Percentiles rank a stretch among this genome's conserved stretches.
Conservation (phyloP, 1,140 invertebrate genomes). For the Euura lappo region DNA sequence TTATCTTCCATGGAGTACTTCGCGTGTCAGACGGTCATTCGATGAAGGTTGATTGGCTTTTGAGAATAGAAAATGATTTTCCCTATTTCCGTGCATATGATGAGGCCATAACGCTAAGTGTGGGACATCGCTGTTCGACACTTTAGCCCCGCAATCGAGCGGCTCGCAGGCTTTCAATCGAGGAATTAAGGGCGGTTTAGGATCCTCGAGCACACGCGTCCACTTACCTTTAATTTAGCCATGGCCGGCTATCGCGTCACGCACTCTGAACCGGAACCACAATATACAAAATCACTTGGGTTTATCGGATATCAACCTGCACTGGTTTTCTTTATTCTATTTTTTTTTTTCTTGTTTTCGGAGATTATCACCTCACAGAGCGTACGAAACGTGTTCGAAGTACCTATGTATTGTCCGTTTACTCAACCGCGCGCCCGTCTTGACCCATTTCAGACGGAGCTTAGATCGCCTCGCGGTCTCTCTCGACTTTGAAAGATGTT, state of each 20-base stretch:
- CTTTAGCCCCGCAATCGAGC: not conserved
- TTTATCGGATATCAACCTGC: not conserved
- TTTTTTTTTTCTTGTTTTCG: not conserved
- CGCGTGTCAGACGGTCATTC: not conserved
- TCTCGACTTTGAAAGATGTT: slow-evolving; percentile 11
- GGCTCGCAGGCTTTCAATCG: too few relatives aligned
- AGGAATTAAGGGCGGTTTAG: not conserved
- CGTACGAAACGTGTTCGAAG: not conserved
- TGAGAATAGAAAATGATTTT: not conserved
- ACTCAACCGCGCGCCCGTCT: not conserved
- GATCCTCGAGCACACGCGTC: slow-evolving; percentile 4
- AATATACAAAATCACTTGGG: not conserved
- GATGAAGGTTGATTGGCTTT: not conserved
- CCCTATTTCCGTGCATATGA: not conserved
- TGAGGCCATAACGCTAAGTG: too few relatives aligned
- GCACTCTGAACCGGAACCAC: slow-evolving; percentile 32
- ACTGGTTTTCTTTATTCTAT: not conserved
- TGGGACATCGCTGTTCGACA: not conserved
- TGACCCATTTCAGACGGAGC: not conserved
- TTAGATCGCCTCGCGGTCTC: not conserved
- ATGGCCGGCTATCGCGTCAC: slow-evolving; percentile 32
- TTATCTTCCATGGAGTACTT: not conserved
- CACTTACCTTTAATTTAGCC: slow-evolving; percentile 50
- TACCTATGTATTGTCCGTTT: not conserved
- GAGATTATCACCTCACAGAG: too few relatives aligned